phyloP scores from a whole-genome alignment of 1,140 invertebrate genomes.

The Paracyclopina nana region DNA sequence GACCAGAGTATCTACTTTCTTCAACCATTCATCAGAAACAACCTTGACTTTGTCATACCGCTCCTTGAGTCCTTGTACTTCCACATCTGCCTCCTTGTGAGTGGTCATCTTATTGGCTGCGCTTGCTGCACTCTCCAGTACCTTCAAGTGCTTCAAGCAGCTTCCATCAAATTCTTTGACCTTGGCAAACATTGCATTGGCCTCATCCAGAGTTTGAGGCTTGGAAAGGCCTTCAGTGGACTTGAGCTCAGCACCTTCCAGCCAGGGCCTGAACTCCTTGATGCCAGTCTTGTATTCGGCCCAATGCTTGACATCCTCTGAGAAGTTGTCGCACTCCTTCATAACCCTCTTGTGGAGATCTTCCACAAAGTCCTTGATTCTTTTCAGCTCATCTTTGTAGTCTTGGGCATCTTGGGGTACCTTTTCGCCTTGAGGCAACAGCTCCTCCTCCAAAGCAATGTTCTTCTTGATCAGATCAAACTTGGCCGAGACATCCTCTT shows the following conservation, averaged over 20 bases:
- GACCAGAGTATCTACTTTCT: slow-evolving; percentile 16
- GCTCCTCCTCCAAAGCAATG: slow-evolving; percentile 4
- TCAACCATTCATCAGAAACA: slow-evolving; percentile 16
- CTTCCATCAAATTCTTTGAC: slow-evolving; percentile 15
- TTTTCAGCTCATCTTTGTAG: slow-evolving; percentile 16
- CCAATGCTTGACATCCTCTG: slow-evolving; percentile 22
- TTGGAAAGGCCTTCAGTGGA: slow-evolving; percentile 19
- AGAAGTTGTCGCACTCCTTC: slow-evolving; percentile 16
- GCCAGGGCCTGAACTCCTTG: slow-evolving; percentile 22
- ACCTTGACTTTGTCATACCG: slow-evolving; percentile 16
- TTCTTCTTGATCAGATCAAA: slow-evolving; percentile 7
- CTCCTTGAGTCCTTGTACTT: slow-evolving; percentile 5
- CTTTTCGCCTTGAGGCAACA: slow-evolving; percentile 16
- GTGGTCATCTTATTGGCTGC: slow-evolving; percentile 16
- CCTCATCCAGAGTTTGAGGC: slow-evolving; percentile 20
- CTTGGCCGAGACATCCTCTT: slow-evolving; percentile 18
- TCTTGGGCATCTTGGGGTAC: slow-evolving; percentile 14
- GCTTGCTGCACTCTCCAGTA: slow-evolving; percentile 4
- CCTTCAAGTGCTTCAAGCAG: slow-evolving; percentile 9
- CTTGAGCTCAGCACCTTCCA: slow-evolving; percentile 20
- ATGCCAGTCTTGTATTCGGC: slow-evolving; percentile 22
- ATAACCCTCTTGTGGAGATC: slow-evolving; percentile 14
- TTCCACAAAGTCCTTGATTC: slow-evolving; percentile 8
- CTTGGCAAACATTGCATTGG: slow-evolving; percentile 18
- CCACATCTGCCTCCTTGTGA: slow-evolving; percentile 14